phyloP scores from a whole-genome alignment of 2,888 invertebrate genomes.

The Osmoderma eremita region DNA sequence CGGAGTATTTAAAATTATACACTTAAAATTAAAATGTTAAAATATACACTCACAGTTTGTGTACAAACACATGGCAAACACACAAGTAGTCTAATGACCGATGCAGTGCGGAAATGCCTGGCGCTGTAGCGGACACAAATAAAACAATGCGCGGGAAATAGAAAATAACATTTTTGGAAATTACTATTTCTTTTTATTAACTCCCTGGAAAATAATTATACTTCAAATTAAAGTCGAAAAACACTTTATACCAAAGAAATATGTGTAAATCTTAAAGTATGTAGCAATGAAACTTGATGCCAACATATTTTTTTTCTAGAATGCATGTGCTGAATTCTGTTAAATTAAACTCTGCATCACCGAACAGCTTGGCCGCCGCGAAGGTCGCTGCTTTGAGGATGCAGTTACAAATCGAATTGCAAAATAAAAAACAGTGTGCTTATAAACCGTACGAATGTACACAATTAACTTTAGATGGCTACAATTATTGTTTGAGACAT shows the following conservation, averaged over 20 bases:
- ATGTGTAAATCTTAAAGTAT: too few species aligned
- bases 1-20: slow-evolving; percentile 6
- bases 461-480: slow-evolving; percentile 75
- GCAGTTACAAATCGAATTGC: slow-evolving; percentile 72
- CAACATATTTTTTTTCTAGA: slow-evolving; percentile 40
- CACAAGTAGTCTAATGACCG: slow-evolving; percentile 18
- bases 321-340: slow-evolving; percentile 47
- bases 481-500: slow-evolving; percentile 83
- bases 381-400: slow-evolving; percentile 57
- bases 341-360: slow-evolving; percentile 39
- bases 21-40: slow-evolving; percentile 19
- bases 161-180: slow-evolving; percentile 1
- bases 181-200: slow-evolving; percentile 6
- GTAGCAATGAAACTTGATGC: too few species aligned
- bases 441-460: slow-evolving; percentile 75
- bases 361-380: slow-evolving; percentile 40
- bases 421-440: slow-evolving; percentile 70
- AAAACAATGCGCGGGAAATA: slow-evolving; percentile 15
- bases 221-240: neutral
- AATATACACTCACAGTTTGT: slow-evolving; percentile 17
- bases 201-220: neutral
- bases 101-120: slow-evolving; percentile 18
- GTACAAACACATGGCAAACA: slow-evolving; percentile 13
- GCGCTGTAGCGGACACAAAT: slow-evolving; percentile 14
- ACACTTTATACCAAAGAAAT: neutral